Conservation (phyloP, 1,140 invertebrate genomes). For the Stenopsyche tienmushanensis region DNA sequence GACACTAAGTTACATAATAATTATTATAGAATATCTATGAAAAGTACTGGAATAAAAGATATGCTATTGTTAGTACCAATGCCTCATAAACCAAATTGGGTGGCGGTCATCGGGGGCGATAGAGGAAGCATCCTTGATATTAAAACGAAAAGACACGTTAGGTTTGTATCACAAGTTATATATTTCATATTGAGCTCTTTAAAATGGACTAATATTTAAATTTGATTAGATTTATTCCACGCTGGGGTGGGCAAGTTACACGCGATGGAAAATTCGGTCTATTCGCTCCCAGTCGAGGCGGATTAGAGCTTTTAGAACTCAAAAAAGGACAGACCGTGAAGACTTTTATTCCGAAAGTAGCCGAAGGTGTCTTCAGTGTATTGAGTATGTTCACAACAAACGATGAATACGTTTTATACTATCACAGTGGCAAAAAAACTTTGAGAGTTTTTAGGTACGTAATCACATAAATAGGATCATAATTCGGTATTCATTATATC, state of each 20-base stretch:
- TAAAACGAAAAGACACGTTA: conserved; percentile 73
- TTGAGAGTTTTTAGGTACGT: conserved; percentile 82
- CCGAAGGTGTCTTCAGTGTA: conserved; percentile 96
- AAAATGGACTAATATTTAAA: no score
- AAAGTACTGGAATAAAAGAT: conserved; percentile 55
- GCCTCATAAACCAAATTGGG: conserved; percentile 78
- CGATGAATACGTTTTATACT: conserved; percentile 95
- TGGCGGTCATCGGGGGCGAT: conserved; percentile 86
- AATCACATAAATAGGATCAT: neutral
- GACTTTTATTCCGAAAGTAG: conserved; percentile 87
- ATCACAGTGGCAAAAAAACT: conserved; percentile 92
- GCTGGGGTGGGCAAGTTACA: conserved; percentile 82
- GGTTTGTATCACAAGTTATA: conserved; percentile 50
- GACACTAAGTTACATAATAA: neutral
- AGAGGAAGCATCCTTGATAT: conserved; percentile 87
- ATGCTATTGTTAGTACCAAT: conserved; percentile 68
- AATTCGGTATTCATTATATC: neutral
- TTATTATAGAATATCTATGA: conserved; percentile 50
- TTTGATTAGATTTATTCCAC: conserved; percentile 60
- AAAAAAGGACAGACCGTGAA: conserved; percentile 79
- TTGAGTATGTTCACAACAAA: conserved; percentile 92
- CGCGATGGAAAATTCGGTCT: conserved; percentile 88
- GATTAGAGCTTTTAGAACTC: conserved; percentile 86
- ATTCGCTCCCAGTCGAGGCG: conserved; percentile 89
- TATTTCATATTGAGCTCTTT: neutral